Evolutionary conservation across 2,888 invertebrate species (phyloP).

Genomic region (Sminthurinus aureus): DNA sequence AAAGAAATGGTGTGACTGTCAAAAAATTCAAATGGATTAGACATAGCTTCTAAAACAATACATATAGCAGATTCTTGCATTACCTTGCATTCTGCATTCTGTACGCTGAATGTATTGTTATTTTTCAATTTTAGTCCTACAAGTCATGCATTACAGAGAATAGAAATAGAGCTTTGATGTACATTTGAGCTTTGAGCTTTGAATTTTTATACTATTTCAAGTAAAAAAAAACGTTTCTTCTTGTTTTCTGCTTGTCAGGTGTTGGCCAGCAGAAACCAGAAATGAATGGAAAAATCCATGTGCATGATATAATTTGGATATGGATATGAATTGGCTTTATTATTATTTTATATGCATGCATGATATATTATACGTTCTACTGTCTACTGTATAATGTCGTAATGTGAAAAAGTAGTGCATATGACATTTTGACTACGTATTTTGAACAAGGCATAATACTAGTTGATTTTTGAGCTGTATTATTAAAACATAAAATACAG

Average conservation of each 20-base stretch:
- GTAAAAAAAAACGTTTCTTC: background rate
- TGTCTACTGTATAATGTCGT: too few relatives aligned
- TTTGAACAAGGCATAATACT: too few relatives aligned
- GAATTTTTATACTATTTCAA: background rate
- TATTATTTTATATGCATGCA: slow-evolving; percentile 13
- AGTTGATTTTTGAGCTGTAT: too few relatives aligned
- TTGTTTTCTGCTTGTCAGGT: slow-evolving; percentile 21
- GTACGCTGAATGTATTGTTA: background rate
- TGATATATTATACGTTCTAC: too few relatives aligned
- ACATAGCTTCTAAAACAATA: background rate
- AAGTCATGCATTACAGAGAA: too few relatives aligned
- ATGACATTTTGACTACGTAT: too few relatives aligned
- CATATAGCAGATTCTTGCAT: background rate
- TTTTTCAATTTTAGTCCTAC: background rate
- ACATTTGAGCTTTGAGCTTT: too few relatives aligned
- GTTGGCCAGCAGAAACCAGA: slow-evolving; percentile 1
- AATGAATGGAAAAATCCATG: background rate
- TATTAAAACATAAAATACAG: too few relatives aligned
- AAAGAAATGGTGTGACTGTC: background rate
- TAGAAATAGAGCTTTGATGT: too few relatives aligned
- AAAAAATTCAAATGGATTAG: background rate
- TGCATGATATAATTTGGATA: background rate
- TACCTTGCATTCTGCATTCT: background rate
- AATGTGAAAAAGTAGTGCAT: too few relatives aligned
- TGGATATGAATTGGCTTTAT: slow-evolving; percentile 45